Evolutionary conservation across 2,888 invertebrate species (phyloP), one percentile per base, ranked within the genome.

Genomic region (Augiades crinisus): DNA sequence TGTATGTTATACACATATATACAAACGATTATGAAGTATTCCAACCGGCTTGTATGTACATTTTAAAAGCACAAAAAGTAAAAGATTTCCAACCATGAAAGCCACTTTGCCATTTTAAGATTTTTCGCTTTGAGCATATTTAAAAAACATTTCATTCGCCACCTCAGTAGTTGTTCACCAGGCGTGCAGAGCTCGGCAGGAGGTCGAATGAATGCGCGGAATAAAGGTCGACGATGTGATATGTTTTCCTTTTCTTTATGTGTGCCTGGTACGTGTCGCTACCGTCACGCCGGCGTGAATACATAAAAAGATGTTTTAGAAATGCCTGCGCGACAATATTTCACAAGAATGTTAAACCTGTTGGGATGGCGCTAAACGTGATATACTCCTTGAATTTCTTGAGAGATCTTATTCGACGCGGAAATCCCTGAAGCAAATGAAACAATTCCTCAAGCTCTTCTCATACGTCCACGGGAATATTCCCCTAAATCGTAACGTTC

Each of bases 231-330:
- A 61, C 67, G 68, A 30, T 55, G 68, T 68, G 73, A 76, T 79
- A 72, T 70, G 69, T 75, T 76, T 77, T 72, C 67, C 70, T 77
- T 79, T 78, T 79, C 78, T 81, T 78, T 78, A 76, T 76, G 70
- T 60, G 61, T 60, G 61, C 72, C 72, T 75, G 63, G 73, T 76
- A 75, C 73, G 71, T 68, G 67, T 63, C 56, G 59, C 63, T 62
- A 61, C 60, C 61, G 58, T 62, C 61, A 58, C 56, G 55, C 54
- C 55, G 53, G 37, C 56, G 54, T 55, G 56, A 63, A 62, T 62
- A 60, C 57, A 60, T 59, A 50, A 53, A 59, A 64, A 34, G 45
- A 37, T 47, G 40, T 59, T 53, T 55, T 58, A 49, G 56, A 61
- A 60, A 61, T 47, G 44, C 38, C 27, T 36, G 43, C 33, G 27